Conservation (phyloP, 2,113 vertebrate species). For the Salvelinus sp. region DNA sequence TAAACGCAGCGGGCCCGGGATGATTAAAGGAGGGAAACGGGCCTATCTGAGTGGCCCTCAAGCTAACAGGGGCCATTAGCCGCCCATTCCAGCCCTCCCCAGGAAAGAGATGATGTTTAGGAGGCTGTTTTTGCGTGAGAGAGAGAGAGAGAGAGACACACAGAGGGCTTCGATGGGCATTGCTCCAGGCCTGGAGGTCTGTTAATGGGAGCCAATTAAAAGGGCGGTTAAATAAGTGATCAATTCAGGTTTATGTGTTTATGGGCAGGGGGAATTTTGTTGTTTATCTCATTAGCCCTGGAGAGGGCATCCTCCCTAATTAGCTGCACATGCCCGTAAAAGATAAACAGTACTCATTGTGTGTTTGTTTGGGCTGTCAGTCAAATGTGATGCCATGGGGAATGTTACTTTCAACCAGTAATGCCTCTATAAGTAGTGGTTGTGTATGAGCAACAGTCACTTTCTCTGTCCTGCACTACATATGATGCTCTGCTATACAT, state of each 20-base stretch:
- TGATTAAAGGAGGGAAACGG: slow-evolving; percentile 72
- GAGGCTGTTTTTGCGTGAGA: slow-evolving; percentile 1
- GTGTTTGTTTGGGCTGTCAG: slow-evolving; percentile 65
- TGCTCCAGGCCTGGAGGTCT: slow-evolving; percentile 58
- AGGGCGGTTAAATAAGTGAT: slow-evolving; percentile 63
- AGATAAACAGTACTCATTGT: slow-evolving; percentile 67
- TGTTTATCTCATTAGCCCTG: slow-evolving; percentile 68
- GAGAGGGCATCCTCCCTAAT: slow-evolving; percentile 59
- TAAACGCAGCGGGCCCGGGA: slow-evolving; percentile 61
- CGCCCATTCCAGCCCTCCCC: slow-evolving; percentile 9
- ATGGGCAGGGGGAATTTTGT: slow-evolving; percentile 52
- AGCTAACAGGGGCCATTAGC: slow-evolving; percentile 53
- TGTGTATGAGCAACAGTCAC: slow-evolving; percentile 34
- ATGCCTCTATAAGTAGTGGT: slow-evolving; percentile 39
- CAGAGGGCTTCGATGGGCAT: slow-evolving; percentile 46
- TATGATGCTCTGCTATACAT: too few species aligned
- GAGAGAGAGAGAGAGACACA: slow-evolving; percentile 35
- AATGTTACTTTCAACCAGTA: slow-evolving; percentile 41
- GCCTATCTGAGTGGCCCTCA: slow-evolving; percentile 56
- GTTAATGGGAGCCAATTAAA: slow-evolving; percentile 67
- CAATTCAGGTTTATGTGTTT: slow-evolving; percentile 60
- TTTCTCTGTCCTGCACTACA: background rate
- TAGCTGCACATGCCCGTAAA: slow-evolving; percentile 58
- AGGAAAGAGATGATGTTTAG: slow-evolving; percentile 58
- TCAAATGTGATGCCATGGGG: slow-evolving; percentile 51